Conservation (phyloP, 2,113 vertebrate species). For the Rhinichthys klamathensis region DNA sequence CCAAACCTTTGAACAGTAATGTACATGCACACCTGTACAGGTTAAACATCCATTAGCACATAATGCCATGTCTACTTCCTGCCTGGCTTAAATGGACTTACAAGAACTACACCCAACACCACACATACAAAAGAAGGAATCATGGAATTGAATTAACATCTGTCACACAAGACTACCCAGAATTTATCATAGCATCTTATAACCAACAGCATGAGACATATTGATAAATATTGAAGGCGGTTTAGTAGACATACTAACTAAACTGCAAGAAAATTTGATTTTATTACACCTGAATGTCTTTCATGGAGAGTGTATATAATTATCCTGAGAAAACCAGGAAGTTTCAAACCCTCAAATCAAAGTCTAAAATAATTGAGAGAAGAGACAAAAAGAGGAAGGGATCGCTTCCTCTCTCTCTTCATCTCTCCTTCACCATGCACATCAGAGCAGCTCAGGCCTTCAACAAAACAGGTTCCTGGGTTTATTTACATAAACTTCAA, state of each 20-base stretch:
- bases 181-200: neutral
- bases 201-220: neutral
- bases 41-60: constrained; percentile 56
- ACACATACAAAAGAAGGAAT: neutral
- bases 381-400: constrained; percentile 20
- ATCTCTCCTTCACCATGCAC: neutral
- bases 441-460: constrained; percentile 9
- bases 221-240: neutral
- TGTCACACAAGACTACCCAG: neutral
- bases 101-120: constrained; percentile 32
- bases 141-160: neutral
- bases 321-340: constrained; percentile 35
- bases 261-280: neutral
- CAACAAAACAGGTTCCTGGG: constrained; percentile 25
- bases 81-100: constrained; percentile 41
- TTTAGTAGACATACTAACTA: neutral
- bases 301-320: constrained; percentile 13
- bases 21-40: constrained; percentile 45
- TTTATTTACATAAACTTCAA: constrained; percentile 45
- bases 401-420: neutral
- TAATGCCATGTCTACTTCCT: constrained; percentile 36
- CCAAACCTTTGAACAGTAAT: neutral
- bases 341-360: constrained; percentile 35
- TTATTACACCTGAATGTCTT: constrained; percentile 1
- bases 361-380: constrained; percentile 17